Evolutionary conservation across 2,888 invertebrate genomes (phyloP), one percentile per base, ranked within the genome.

Genomic region (Diadegma fenestrale): DNA sequence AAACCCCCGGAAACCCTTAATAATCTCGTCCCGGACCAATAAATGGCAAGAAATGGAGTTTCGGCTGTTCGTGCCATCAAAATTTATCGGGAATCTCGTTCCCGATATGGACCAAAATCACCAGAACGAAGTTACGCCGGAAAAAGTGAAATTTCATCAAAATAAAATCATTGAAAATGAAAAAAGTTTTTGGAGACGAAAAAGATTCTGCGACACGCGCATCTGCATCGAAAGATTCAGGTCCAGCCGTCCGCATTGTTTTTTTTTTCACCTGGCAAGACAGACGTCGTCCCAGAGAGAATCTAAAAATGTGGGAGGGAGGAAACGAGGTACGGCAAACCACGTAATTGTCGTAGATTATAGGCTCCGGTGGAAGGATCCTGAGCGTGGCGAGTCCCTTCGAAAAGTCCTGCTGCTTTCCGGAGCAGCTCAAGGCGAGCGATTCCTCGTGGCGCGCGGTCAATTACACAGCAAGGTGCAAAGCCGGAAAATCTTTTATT

Each of bases 401-500:
- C 61, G 64, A 45, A 69, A 54, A 64, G 45, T 78, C 61, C 78
- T 37, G 33, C 2, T 33, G 37, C 37, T 64, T 19, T 77, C 69
- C 79, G 68, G 63, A 37, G 37, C 79, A 61, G 51, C 64, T 81
- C 37, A n/a, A 48, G 73, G 72, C 80, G 78, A 86, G 79, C 72
- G 76, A 79, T 80, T 80, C 77, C 84, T 68, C 76, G 73, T 71
- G 83, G 33, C 72, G 37, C 64, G 87, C 63, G 87, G 87, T 85
- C 90, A 92, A 92, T 92, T 92, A 92, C 86, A 86, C 77, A 90
- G 90, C 90, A 92, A 92, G 92, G 92, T 92, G 92, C 92, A 92
- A 92, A 92, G 89, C 90, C 86, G 91, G 90, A 92, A 92, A 92
- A 92, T 90, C 86, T 87, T 85, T 68, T 72, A 61, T 77, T 72